Conservation (phyloP, 2,797 vertebrate genomes). For the Hypotaenidia philippensis region DNA sequence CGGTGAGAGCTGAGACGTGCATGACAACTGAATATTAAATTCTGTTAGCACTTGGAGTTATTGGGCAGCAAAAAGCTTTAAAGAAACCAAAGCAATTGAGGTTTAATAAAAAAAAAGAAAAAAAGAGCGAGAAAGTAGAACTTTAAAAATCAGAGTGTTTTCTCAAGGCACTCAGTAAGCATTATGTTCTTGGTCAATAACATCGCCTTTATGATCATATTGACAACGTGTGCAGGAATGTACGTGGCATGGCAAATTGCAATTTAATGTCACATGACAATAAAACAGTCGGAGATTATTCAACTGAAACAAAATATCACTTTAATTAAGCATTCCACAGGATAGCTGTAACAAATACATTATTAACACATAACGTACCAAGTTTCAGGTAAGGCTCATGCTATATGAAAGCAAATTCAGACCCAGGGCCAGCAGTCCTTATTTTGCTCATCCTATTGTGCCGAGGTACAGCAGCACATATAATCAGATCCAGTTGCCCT, state of each 20-base stretch:
- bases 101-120: not conserved
- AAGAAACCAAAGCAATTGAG: constrained; percentile 16
- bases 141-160: constrained; percentile 2
- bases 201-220: constrained; percentile 38
- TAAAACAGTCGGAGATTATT: constrained; percentile 58
- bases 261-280: constrained; percentile 62
- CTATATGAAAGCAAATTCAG: not conserved
- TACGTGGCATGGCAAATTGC: constrained; percentile 34
- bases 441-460: constrained; percentile 24
- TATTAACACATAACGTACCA: not conserved
- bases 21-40: constrained; percentile 60
- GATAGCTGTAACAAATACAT: constrained; percentile 7
- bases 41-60: constrained; percentile 42
- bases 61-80: constrained; percentile 43
- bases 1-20: not conserved
- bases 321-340: constrained; percentile 54
- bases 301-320: constrained; percentile 56
- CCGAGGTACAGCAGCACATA: rapidly evolving
- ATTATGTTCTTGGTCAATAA: constrained; percentile 54
- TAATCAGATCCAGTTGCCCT: constrained; percentile 35
- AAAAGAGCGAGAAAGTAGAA: not conserved
- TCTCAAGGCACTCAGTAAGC: constrained; percentile 29
- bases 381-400: not conserved
- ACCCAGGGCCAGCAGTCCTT: rapidly evolving
- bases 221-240: constrained; percentile 21